Conservation (phyloP, 2,797 vertebrate species). For the Schizopygopsis pylzovi region DNA sequence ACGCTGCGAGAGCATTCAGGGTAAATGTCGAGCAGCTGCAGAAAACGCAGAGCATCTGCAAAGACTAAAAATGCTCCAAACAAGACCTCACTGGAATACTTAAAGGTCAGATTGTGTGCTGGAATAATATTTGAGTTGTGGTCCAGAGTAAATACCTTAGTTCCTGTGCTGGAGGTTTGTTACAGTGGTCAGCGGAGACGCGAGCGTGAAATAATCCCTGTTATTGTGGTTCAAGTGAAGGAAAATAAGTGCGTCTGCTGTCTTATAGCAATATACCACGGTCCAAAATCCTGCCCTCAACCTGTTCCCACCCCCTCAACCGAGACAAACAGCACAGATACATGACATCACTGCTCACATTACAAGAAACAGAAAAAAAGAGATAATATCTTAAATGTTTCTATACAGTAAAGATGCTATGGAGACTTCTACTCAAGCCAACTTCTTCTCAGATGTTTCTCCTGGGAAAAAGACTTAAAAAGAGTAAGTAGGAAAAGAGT, state of each 20-base stretch:
- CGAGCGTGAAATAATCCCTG: constrained; percentile 57
- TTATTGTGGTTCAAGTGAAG: constrained; percentile 58
- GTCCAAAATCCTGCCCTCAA: constrained; percentile 61
- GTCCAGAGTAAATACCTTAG: constrained; percentile 49
- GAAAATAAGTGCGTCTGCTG: constrained; percentile 60
- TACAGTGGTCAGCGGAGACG: constrained; percentile 51
- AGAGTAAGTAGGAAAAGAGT: too few relatives aligned
- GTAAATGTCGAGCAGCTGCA: constrained; percentile 9
- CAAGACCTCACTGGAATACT: too few relatives aligned
- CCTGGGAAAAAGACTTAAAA: too few relatives aligned
- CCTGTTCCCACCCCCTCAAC: constrained; percentile 69
- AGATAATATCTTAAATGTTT: background rate
- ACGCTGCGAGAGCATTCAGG: background rate
- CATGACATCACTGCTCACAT: constrained; percentile 4
- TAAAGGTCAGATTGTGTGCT: background rate
- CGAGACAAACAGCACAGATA: constrained; percentile 44
- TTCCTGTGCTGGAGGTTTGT: constrained; percentile 29
- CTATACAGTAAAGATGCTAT: background rate
- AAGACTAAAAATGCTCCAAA: background rate
- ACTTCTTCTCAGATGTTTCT: background rate
- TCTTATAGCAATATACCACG: constrained; percentile 68
- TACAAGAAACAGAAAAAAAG: background rate
- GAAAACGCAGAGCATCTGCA: background rate
- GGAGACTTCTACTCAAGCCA: background rate
- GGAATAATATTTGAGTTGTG: background rate